A percentile compares a stretch with the other conserved stretches of the same genome.
Conservation (phyloP, 2,113 vertebrate genomes). For the Etia nguti region DNA sequence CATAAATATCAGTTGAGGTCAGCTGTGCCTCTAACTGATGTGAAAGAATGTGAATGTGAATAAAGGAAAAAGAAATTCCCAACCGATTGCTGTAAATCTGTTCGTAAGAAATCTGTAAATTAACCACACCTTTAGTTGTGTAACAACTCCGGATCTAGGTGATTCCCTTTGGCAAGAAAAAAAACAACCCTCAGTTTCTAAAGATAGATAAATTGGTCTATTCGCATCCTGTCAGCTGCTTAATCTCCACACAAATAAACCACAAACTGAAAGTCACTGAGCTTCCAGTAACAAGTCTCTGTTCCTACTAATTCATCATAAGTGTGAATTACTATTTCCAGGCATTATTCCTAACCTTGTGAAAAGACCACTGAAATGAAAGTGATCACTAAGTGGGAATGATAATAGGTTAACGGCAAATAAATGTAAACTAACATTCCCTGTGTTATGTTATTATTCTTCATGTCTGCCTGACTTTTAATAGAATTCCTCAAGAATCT, state of each 20-base stretch:
- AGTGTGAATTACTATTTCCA: neutral
- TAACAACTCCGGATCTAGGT: conserved; percentile 62
- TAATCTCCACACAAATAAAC: conserved; percentile 64
- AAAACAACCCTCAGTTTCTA: conserved; percentile 59
- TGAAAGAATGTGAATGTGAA: neutral
- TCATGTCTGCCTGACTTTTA: neutral
- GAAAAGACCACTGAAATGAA: neutral
- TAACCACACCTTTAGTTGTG: conserved; percentile 61
- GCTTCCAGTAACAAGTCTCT: conserved; percentile 21
- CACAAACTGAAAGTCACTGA: conserved; percentile 45
- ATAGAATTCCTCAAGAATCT: neutral
- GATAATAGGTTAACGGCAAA: neutral
- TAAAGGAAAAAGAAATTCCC: neutral
- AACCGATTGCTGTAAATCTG: neutral
- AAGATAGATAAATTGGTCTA: conserved; percentile 69
- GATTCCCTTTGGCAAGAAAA: conserved; percentile 68
- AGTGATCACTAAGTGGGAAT: neutral
- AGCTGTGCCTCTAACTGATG: neutral
- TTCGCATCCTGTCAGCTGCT: conserved; percentile 57
- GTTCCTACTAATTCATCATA: neutral
- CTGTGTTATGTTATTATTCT: neutral
- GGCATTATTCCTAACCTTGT: neutral
- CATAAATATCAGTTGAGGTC: neutral
- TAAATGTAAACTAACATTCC: neutral
- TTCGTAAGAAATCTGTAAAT: conserved; percentile 16